These are phyloP conservation scores for Acanthurus tractus DNA, from an alignment of 2,797 vertebrate genomes.

Conservation along the genomic window DNA sequence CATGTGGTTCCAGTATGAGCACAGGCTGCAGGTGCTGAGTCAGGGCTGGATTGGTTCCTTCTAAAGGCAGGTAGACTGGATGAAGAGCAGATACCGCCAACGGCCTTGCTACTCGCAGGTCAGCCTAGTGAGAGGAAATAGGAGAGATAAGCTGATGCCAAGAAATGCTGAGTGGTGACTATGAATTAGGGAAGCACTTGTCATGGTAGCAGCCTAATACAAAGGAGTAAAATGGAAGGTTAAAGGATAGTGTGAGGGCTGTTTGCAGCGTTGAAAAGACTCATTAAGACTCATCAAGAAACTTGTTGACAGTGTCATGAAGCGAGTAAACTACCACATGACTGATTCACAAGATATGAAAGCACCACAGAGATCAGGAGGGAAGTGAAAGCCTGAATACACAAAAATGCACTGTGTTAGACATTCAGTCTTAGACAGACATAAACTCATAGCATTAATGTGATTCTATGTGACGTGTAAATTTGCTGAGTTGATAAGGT, in stretches of 20 bases:
- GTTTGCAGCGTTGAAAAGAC: not conserved
- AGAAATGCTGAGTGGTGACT: not conserved
- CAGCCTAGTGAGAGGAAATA: constrained; percentile 48
- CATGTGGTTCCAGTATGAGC: constrained; percentile 87
- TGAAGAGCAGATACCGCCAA: constrained; percentile 74
- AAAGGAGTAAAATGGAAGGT: constrained; percentile 7
- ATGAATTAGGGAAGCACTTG: not conserved
- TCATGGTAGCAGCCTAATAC: not conserved
- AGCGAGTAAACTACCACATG: constrained; percentile 31
- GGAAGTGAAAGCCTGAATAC: constrained; percentile 69
- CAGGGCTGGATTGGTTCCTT: constrained; percentile 50
- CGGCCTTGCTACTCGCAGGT: constrained; percentile 56
- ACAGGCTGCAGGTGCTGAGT: constrained; percentile 86
- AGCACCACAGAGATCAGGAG: constrained; percentile 36
- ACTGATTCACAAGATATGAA: constrained; percentile 53
- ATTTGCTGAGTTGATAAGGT: not conserved
- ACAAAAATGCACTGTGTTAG: constrained; percentile 31
- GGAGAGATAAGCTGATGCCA: not conserved
- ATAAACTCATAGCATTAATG: not conserved
- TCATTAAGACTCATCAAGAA: not conserved
- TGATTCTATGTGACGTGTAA: not conserved
- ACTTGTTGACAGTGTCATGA: constrained; percentile 1
- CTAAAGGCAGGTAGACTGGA: constrained; percentile 79
- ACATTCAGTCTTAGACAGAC: constrained; percentile 18
- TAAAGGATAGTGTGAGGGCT: not conserved